Evolutionary conservation across 2,888 invertebrate genomes (phyloP).

Genomic region (Heterodera filipjevi): DNA sequence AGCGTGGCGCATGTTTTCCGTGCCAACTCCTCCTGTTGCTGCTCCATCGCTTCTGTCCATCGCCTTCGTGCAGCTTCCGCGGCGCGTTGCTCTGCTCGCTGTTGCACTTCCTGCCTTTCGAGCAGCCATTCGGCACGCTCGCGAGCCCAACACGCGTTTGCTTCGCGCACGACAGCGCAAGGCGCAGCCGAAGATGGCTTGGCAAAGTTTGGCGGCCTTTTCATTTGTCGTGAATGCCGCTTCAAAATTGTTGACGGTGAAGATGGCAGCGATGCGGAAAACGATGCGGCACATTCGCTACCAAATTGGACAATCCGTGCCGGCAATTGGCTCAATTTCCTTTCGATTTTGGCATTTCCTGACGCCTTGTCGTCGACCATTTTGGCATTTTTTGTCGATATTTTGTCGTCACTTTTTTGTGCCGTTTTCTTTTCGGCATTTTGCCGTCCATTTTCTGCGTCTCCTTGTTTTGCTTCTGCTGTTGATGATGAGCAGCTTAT

Average conservation of each 20-base stretch:
- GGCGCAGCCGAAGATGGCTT: background rate
- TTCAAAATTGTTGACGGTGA: background rate
- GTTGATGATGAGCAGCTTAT: background rate
- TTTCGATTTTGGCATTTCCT: background rate
- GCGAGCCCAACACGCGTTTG: background rate
- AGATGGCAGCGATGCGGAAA: background rate
- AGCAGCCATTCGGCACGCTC: background rate
- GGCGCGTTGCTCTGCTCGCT: background rate
- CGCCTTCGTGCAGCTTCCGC: background rate
- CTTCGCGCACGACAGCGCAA: background rate
- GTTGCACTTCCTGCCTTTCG: background rate
- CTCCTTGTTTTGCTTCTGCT: background rate
- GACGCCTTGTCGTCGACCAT: background rate
- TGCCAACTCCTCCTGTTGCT: background rate
- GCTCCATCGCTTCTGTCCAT: background rate
- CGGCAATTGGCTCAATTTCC: background rate
- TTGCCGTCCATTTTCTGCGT: background rate
- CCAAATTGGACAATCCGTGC: constrained; percentile 2
- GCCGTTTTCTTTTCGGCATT: background rate
- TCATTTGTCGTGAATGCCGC: background rate
- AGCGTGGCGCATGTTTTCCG: background rate
- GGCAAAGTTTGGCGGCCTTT: background rate
- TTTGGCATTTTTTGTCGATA: background rate
- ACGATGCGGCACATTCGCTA: background rate
- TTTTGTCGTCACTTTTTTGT: background rate